These are phyloP conservation scores for Falco berigora DNA, from an alignment of 2,797 vertebrate genomes.

Conservation along the genomic window DNA sequence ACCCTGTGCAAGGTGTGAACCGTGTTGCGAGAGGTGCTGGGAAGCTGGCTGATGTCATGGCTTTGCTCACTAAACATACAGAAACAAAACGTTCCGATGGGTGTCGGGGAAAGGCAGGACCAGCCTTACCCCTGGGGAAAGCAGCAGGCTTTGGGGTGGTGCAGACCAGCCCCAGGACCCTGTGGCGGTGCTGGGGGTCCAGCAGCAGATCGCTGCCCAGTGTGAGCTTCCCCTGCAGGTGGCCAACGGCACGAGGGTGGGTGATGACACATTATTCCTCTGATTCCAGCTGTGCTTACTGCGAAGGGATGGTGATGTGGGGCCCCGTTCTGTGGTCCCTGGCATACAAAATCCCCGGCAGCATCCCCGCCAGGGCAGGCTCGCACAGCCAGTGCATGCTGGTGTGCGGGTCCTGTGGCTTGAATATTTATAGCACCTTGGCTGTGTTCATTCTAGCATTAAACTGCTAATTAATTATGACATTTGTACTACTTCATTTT, in stretches of 20 bases:
- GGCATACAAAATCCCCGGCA: neutral
- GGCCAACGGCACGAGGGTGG: neutral
- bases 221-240: neutral
- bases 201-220: neutral
- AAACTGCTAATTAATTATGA: slow-evolving; percentile 56
- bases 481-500: slow-evolving; percentile 41
- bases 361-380: fast-evolving
- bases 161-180: neutral
- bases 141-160: neutral
- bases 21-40: neutral
- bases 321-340: neutral
- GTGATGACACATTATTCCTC: neutral
- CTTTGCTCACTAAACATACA: fast-evolving
- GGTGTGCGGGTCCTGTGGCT: neutral
- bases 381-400: fast-evolving
- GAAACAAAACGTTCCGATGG: fast-evolving
- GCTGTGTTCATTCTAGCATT: neutral
- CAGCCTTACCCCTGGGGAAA: neutral
- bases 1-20: neutral
- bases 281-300: neutral
- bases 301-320: neutral
- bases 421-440: neutral
- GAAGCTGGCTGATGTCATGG: no score
- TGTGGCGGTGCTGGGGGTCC: fast-evolving
- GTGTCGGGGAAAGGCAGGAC: neutral